Percentiles rank a stretch among this genome's conserved stretches.
These are phyloP conservation scores for Drosophila yakuba DNA, from an alignment of 1,140 invertebrate genomes.

Conservation along the genomic window DNA sequence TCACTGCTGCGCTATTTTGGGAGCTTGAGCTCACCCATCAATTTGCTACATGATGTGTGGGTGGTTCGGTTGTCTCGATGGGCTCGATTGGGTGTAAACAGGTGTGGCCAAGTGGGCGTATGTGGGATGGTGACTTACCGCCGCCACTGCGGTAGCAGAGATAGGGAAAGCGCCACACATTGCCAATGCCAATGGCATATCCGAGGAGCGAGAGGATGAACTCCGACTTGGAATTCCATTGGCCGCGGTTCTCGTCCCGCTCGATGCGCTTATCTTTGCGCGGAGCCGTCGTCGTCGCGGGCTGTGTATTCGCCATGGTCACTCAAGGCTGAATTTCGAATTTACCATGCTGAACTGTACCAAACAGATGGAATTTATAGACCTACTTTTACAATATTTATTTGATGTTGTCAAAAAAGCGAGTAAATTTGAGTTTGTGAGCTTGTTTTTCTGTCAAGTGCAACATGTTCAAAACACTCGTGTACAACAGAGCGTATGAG, in stretches of 20 bases:
- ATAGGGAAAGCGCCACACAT: conserved; percentile 93
- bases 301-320: conserved; percentile 18
- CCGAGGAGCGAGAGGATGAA: conserved; percentile 90
- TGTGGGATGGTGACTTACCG: conserved; percentile 67
- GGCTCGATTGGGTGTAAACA: neutral
- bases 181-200: conserved; percentile 92
- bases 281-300: neutral
- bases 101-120: neutral
- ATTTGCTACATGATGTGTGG: conserved; percentile 4
- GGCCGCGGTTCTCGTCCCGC: conserved; percentile 75
- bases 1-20: conserved; percentile 59
- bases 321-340: neutral
- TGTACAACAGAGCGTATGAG: conserved; percentile 6
- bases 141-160: conserved; percentile 88
- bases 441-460: neutral
- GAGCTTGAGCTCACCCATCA: conserved; percentile 28
- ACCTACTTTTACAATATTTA: neutral
- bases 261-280: conserved; percentile 36
- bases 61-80: neutral
- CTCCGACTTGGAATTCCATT: conserved; percentile 89
- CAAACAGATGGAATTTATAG: neutral
- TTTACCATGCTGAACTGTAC: neutral
- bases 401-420: neutral
- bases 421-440: neutral
- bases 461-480: too few relatives aligned